phyloP scores from a whole-genome alignment of 2,888 invertebrate species.

The Tanytarsus gracilentus region DNA sequence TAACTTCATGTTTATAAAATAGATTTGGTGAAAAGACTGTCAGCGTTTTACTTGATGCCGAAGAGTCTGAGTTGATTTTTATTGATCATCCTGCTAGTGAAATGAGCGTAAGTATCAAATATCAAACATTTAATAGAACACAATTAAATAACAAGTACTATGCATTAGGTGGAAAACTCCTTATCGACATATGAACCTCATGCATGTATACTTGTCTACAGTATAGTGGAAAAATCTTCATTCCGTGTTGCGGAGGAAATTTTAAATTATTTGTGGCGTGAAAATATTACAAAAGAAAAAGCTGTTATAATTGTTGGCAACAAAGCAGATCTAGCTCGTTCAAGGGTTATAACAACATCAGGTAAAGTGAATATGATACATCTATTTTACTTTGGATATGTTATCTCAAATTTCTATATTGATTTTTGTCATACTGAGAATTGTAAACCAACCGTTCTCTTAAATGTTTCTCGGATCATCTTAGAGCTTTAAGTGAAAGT shows the following conservation, averaged over 20 bases:
- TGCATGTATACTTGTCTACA: constrained; percentile 86
- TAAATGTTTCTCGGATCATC: background rate
- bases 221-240: constrained; percentile 74
- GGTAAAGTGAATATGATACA: constrained; percentile 52
- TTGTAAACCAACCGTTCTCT: background rate
- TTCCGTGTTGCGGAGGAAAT: constrained; percentile 78
- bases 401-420: background rate
- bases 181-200: constrained; percentile 85
- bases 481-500: background rate
- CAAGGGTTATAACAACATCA: constrained; percentile 70
- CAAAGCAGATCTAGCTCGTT: constrained; percentile 84
- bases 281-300: constrained; percentile 71
- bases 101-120: constrained; percentile 70
- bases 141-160: constrained; percentile 29
- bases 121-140: background rate
- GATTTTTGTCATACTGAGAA: background rate
- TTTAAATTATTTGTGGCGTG: constrained; percentile 74
- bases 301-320: constrained; percentile 88
- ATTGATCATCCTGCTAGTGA: constrained; percentile 83
- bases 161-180: constrained; percentile 69
- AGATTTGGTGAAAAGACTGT: constrained; percentile 86
- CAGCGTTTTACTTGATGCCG: constrained; percentile 78
- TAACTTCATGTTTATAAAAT: no score
- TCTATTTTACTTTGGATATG: background rate
- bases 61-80: constrained; percentile 67